phyloP scores from a whole-genome alignment of 2,888 invertebrate species.

The Tenthredo scrophulariae region DNA sequence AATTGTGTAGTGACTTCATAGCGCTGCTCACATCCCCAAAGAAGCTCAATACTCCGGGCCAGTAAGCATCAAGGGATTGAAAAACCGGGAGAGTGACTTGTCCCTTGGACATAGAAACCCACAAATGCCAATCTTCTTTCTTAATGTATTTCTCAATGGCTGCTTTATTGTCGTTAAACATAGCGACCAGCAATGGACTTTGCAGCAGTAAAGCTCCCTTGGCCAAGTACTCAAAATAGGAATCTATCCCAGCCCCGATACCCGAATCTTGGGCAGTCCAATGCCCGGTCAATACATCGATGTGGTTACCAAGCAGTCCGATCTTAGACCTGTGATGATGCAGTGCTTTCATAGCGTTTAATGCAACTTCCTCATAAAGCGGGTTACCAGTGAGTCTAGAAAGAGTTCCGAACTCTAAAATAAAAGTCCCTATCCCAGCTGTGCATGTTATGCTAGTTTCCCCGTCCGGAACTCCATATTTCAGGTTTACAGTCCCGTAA shows the following conservation, averaged over 20 bases:
- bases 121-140: constrained; percentile 98
- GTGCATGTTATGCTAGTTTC: constrained; percentile 99
- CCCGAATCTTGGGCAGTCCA: constrained; percentile 99
- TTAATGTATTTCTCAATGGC: constrained; percentile 92
- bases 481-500: constrained; percentile 97
- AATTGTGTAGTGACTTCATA: constrained; percentile 96
- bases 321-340: constrained; percentile 93
- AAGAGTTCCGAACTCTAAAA: constrained; percentile 97
- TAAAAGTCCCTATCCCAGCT: constrained; percentile 98
- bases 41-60: constrained; percentile 96
- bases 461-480: constrained; percentile 93
- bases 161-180: constrained; percentile 90
- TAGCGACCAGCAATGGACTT: constrained; percentile 93
- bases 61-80: constrained; percentile 98
- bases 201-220: constrained; percentile 96
- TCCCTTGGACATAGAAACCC: constrained; percentile 99
- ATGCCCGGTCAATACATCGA: constrained; percentile 94
- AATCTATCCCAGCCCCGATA: constrained; percentile 97
- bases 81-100: constrained; percentile 98
- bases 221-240: constrained; percentile 98
- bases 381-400: constrained; percentile 96
- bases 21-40: constrained; percentile 95
- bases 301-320: constrained; percentile 97
- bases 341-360: constrained; percentile 93
- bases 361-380: constrained; percentile 95